Evolutionary conservation across 2,113 vertebrate species (phyloP), one percentile per base, ranked within the genome.

Genomic region (Raja brachyura): DNA sequence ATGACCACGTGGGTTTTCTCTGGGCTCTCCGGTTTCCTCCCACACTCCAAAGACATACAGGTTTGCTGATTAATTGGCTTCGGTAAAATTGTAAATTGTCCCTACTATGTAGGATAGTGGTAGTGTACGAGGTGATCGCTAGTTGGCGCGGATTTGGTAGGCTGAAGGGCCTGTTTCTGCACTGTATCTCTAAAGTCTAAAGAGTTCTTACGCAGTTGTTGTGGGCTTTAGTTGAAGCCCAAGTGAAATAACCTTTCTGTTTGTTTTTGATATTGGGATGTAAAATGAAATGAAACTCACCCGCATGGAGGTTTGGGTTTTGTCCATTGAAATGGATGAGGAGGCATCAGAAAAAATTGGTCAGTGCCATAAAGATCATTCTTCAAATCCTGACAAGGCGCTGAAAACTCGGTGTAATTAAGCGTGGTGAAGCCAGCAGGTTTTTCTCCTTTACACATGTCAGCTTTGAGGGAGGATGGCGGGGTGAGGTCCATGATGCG

Each of bases 381-480:
- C 68, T 92, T 92, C 33, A 92, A 39, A 25, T 73, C 90, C 31
- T 92, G 90, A 73, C 90, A 92, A 0, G 33, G 33, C 39, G 20
- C 90, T 74, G 90, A 11, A 92, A 92, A 39, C 33, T 92, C 90
- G 1, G 20, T 7, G 13, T 48, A 73, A 73, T 92, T 48, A 66
- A 28, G 18, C 16, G 39, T 73, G 22, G 90, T 28, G 73, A 92
- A 74, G 31, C 33, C 39, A 4, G 10, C 9, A 54, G 39, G 33
- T 54, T 92, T 92, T 92, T 92, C 90, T 73, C 39, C 68, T 92
- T 73, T 92, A 73, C 63, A 48, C 33, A 92, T 92, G 90, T 92
- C 66, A 92, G 68, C 28, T 74, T 92, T 92, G 54, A 92, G 90
- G 66, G 90, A 92, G 33, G 90, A 73, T 73, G 90, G 90, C 22